Evolutionary conservation across 2,797 vertebrate genomes (phyloP), one percentile per base, ranked within the genome.

Genomic region (Heterohyrax brucei): DNA sequence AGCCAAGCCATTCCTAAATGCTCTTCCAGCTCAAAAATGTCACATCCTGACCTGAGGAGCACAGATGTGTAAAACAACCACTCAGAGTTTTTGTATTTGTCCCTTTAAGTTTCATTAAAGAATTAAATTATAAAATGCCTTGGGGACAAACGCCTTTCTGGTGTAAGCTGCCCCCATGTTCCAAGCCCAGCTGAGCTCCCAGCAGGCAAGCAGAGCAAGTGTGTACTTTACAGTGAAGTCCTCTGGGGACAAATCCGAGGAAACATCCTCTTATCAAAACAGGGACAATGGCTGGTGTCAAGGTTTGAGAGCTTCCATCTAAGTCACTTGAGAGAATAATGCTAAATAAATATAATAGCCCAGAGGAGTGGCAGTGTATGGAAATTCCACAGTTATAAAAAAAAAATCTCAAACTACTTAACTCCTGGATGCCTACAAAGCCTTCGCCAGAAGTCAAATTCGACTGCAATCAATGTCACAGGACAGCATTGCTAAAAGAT

Each of bases 1-100:
- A 79, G 59, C 68, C 53, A 88, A 64, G 46, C 46, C 22, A 73
- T 66, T 93, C 87, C 68, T 50, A 72, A 92, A 87, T 81, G 84
- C 5, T 91, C 66, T 75, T 84, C 9, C 7, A n/a, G 84, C 39
- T 91, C 72, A 93, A 80, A 80, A 80, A 64, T 73, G 22, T 81
- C 44, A 28, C 44, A 56, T 70, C 24, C n/a, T 28, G 59, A 62
- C 72, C 64, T 75, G 61, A 89, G 48, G 19, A 81, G 24, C 70
- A 66, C 21, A 75, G 21, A 22, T 72, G 39, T 61, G 24, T 90
- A 64, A 3, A 64, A 18, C 19, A 21, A 13, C 39, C 72, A 62
- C 33, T 30, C 62, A 44, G 53, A 50, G 62, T 78, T 62, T 62
- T 76, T 21, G 50, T 24, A 75, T 64, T 50, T 68, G 21, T 84